phyloP scores from a whole-genome alignment of 2,797 vertebrate species.

The Chelon labrosus region DNA sequence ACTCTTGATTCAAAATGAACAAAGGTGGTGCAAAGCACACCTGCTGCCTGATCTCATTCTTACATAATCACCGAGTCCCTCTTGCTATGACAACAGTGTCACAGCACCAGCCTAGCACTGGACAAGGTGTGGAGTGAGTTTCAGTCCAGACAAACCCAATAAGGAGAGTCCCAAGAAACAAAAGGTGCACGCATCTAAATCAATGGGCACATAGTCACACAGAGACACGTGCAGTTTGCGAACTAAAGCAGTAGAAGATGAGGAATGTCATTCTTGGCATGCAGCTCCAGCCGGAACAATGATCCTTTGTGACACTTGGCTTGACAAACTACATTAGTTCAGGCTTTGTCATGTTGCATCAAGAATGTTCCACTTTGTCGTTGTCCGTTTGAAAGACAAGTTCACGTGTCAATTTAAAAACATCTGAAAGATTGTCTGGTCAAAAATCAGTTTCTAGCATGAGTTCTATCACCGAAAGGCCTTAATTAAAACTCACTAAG shows the following conservation, averaged over 20 bases:
- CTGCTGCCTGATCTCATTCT: slow-evolving; percentile 45
- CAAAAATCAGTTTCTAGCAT: no score
- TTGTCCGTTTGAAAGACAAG: neutral
- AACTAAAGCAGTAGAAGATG: slow-evolving; percentile 6
- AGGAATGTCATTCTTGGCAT: slow-evolving; percentile 29
- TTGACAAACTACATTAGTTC: slow-evolving; percentile 7
- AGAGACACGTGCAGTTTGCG: neutral
- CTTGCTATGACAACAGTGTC: slow-evolving; percentile 29
- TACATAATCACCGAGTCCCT: slow-evolving; percentile 12
- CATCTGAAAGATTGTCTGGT: no score
- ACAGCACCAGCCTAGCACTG: slow-evolving; percentile 28
- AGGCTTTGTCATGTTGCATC: neutral
- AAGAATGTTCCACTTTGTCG: neutral
- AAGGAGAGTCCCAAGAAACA: slow-evolving; percentile 1
- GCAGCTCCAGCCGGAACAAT: slow-evolving; percentile 39
- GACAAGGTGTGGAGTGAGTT: slow-evolving; percentile 65
- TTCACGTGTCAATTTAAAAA: neutral
- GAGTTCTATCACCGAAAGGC: no score
- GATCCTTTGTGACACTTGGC: slow-evolving; percentile 29
- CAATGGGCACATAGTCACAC: neutral
- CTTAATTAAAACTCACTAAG: no score
- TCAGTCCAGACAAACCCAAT: slow-evolving; percentile 44
- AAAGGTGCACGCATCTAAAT: slow-evolving; percentile 9
- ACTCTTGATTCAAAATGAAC: slow-evolving; percentile 5
- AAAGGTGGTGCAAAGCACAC: slow-evolving; percentile 17